A percentile compares a stretch with the other conserved stretches of the same genome.
Evolutionary conservation across 2,888 invertebrate species (phyloP).

Genomic region (Cephus runcator): DNA sequence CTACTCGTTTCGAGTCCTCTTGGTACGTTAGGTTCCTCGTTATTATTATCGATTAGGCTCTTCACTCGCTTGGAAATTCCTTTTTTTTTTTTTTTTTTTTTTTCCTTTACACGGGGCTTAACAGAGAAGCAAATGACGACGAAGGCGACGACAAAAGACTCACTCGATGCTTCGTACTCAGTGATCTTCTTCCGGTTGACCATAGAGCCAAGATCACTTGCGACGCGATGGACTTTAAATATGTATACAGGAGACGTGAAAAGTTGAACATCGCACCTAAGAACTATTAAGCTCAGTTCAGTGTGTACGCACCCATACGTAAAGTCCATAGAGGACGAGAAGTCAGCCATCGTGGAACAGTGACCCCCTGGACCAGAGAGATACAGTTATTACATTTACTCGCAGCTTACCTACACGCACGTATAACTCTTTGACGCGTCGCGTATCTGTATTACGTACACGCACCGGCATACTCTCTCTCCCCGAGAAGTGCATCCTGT

Average conservation of each 20-base stretch:
- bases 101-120: neutral
- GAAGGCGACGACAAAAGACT: neutral
- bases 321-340: neutral
- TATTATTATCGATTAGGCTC: neutral
- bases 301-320: neutral
- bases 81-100: neutral
- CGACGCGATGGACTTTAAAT: neutral
- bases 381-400: constrained; percentile 44
- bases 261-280: neutral
- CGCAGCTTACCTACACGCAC: neutral
- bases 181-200: neutral
- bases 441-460: neutral
- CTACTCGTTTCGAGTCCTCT: neutral
- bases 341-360: constrained; percentile 33
- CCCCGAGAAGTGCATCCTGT: neutral
- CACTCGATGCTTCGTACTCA: neutral
- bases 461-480: neutral
- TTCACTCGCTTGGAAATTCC: neutral
- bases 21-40: neutral
- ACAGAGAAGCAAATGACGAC: neutral
- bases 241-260: neutral
- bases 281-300: neutral
- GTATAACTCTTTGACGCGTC: neutral
- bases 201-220: neutral
- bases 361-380: constrained; percentile 46